Base-by-base conservation (phyloP, 2,113 vertebrate species). In the Leptodactylus fuscus region DNA sequence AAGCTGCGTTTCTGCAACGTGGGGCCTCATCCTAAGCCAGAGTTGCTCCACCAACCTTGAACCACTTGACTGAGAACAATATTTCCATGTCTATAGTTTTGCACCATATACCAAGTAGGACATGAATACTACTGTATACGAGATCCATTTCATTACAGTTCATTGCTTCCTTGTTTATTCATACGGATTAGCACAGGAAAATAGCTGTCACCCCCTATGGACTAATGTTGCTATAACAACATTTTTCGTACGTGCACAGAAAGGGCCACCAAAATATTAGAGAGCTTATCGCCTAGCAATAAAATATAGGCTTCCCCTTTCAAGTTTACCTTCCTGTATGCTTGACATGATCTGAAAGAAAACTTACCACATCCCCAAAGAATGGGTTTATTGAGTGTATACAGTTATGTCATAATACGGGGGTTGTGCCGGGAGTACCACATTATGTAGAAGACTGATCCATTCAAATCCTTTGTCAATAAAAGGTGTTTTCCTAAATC, bases 401-500 rank as follows among this genome's bases (percentile, higher is more conserved):
- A 10, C 44, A 69, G 32, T 41, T 55, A 70, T 51, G 34, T 70
- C 7, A 58, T 44, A 85, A 79, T 80, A 41, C 46, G 15, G 27
- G 62, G 48, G 62, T 44, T 41, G 62, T 46, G 67, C 24, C 36
- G 10, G n/a, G 36, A 84, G 73, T 22, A 76, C 71, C 34, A 51
- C n/a, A 58, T 36, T 55, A 78, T 79, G 58, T 53, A 51, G 27
- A 79, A 71, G 36, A 79, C 75, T 79, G 76, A 85, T 79, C 83
- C 76, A 70, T 55, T 79, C 11, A 85, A 85, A 85, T 79, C 83
- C 83, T 79, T 70, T 70, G 83, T 70, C 75, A 85, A 85, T 55
- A 80, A 80, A 48, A 85, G 62, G 75, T 85, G 83, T 85, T 79
- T 85, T 69, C 75, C 83, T 58, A 71, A 85, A 85, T 84, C 41